Evolutionary conservation across 2,113 vertebrate species (phyloP), one percentile per base, ranked within the genome.

Genomic region (Cyprinus carpio): DNA sequence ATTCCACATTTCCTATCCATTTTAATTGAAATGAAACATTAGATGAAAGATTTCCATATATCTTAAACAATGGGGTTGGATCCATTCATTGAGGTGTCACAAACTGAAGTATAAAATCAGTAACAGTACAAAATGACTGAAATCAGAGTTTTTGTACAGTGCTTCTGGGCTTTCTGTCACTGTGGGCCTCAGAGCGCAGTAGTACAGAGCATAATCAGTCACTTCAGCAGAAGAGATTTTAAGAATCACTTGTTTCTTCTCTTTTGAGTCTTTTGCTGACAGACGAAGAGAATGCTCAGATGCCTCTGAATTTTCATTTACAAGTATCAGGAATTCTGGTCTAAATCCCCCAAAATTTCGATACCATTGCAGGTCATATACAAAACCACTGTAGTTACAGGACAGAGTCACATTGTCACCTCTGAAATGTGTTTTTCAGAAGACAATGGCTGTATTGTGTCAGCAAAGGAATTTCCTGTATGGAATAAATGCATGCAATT

Each of bases 121-220:
- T n/a, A n/a, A n/a, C n/a, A n/a, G n/a, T n/a, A n/a, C 64, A 67
- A 9, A 9, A 31, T 34, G 6, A 16, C 43, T 75, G 37, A 0
- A 49, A 27, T 49, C 67, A 49, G 72, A 2, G 76, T 80, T 40
- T 64, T 40, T 10, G 34, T 62, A 10, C 77, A 64, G 77, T 64
- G 34, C 27, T 80, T 23, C 31, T 65, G 54, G 18, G 46, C 65
- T 82, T 64, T 56, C 51, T 82, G 72, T 83, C 43, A 85, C 58
- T 88, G 80, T 89, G 64, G 82, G 27, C 80, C 20, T 1, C 78
- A 90, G 23, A 6, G 79, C 85, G 58, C 82, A 87, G 84, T 74
- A 87, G 67, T 77, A 86, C 25, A 84, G 54, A 65, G 80, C 81
- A 49, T 74, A 79, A 75, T 87, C 79, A 72, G 75, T 51, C 60